Conservation (phyloP, 2,888 invertebrate species). For the Xylophagus ater region DNA sequence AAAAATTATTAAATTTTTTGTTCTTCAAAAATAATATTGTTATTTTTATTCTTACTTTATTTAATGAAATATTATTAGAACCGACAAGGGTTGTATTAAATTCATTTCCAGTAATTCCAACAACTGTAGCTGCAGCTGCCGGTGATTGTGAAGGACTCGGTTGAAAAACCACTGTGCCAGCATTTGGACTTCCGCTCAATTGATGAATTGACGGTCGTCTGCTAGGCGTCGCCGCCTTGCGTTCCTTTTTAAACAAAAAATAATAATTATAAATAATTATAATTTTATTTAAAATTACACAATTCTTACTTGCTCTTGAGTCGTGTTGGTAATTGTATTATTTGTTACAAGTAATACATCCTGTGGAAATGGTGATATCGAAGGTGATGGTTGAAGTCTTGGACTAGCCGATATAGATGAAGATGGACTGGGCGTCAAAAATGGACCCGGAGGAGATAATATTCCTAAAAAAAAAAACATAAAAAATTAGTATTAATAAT, state of each 20-base stretch:
- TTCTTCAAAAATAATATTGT: no score
- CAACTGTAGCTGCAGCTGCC: constrained; percentile 35
- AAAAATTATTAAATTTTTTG: no score
- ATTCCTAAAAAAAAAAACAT: constrained; percentile 35
- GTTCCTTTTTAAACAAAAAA: constrained; percentile 27
- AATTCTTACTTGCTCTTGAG: constrained; percentile 36
- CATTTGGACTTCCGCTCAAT: constrained; percentile 39
- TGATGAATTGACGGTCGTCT: constrained; percentile 40
- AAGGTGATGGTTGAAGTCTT: constrained; percentile 40
- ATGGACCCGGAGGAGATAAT: constrained; percentile 41
- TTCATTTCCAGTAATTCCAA: constrained; percentile 39
- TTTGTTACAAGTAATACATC: constrained; percentile 40
- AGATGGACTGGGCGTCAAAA: constrained; percentile 42
- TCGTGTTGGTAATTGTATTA: constrained; percentile 37
- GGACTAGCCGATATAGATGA: constrained; percentile 42
- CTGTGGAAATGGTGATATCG: constrained; percentile 39
- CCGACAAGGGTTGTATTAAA: constrained; percentile 40
- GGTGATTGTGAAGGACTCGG: constrained; percentile 41
- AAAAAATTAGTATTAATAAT: constrained; percentile 6
- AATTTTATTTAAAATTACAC: not conserved
- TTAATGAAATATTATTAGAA: constrained; percentile 40
- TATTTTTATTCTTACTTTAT: constrained; percentile 28
- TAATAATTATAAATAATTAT: constrained; percentile 6
- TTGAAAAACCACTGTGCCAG: constrained; percentile 39
- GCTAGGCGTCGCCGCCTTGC: constrained; percentile 41